Conservation (phyloP, 2,797 vertebrate species). For the Microctenopoma steveboyesi region DNA sequence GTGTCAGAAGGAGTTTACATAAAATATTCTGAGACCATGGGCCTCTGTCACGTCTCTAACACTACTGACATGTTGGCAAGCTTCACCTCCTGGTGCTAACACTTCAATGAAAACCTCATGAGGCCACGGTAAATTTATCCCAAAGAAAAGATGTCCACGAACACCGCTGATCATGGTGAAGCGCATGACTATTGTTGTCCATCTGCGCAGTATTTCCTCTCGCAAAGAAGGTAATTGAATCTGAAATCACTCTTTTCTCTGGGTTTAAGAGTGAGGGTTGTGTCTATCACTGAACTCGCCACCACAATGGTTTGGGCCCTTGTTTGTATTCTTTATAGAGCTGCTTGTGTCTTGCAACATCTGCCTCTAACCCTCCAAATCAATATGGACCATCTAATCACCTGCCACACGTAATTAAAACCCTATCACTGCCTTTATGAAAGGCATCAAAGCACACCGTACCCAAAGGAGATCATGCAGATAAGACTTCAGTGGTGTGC, state of each 20-base stretch:
- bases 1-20: slow-evolving; percentile 47
- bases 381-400: slow-evolving; percentile 87
- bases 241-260: slow-evolving; percentile 86
- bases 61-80: slow-evolving; percentile 83
- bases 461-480: slow-evolving; percentile 83
- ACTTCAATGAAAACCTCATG: slow-evolving; percentile 89
- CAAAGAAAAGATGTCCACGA: slow-evolving; percentile 87
- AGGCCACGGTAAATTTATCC: slow-evolving; percentile 86
- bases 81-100: slow-evolving; percentile 82
- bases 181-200: slow-evolving; percentile 87
- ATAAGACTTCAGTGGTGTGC: slow-evolving; percentile 88
- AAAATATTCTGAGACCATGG: slow-evolving; percentile 41
- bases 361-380: slow-evolving; percentile 86
- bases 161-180: slow-evolving; percentile 85
- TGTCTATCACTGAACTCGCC: slow-evolving; percentile 68
- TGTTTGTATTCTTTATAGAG: slow-evolving; percentile 88
- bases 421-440: slow-evolving; percentile 87
- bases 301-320: slow-evolving; percentile 85
- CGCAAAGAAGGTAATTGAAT: slow-evolving; percentile 89
- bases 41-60: slow-evolving; percentile 78
- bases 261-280: slow-evolving; percentile 54
- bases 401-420: slow-evolving; percentile 95
- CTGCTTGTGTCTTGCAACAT: slow-evolving; percentile 89
- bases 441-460: slow-evolving; percentile 80
- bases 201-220: slow-evolving; percentile 86